phyloP scores from a whole-genome alignment of 2,888 invertebrate genomes.

The Polia nebulosa region DNA sequence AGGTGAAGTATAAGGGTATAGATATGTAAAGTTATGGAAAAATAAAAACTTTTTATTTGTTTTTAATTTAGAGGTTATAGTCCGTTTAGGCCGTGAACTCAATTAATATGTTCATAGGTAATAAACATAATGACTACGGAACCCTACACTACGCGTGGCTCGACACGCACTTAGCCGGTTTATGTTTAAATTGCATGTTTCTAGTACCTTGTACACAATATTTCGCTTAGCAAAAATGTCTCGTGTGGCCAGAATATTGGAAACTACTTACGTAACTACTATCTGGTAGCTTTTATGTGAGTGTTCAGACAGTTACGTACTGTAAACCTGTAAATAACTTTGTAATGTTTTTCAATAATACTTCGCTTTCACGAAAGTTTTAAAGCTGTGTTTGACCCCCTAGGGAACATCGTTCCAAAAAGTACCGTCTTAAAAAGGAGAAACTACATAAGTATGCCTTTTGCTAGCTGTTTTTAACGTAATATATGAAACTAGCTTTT shows the following conservation, averaged over 20 bases:
- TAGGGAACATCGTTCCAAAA: neutral
- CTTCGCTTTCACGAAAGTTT: neutral
- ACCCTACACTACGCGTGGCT: too few species aligned
- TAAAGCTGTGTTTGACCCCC: neutral
- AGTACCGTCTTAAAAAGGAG: neutral
- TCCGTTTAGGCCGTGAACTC: too few species aligned
- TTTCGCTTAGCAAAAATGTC: constrained; percentile 17
- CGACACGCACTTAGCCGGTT: too few species aligned
- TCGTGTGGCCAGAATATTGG: constrained; percentile 29
- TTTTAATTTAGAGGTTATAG: too few species aligned
- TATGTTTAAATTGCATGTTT: constrained; percentile 39
- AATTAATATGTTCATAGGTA: too few species aligned
- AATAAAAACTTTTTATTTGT: too few species aligned
- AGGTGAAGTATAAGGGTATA: too few species aligned
- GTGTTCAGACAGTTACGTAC: constrained; percentile 2
- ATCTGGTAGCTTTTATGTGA: neutral
- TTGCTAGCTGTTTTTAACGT: too few species aligned
- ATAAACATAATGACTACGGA: too few species aligned
- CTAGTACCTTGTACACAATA: constrained; percentile 7
- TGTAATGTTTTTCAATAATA: constrained; percentile 25
- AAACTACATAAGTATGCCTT: too few species aligned
- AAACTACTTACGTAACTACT: constrained; percentile 12
- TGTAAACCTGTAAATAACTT: constrained; percentile 16
- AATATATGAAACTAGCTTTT: too few species aligned
- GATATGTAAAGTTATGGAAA: too few species aligned